These are phyloP conservation scores for Osmerus eperlanus DNA, from an alignment of 2,113 vertebrate genomes.

Conservation along the genomic window DNA sequence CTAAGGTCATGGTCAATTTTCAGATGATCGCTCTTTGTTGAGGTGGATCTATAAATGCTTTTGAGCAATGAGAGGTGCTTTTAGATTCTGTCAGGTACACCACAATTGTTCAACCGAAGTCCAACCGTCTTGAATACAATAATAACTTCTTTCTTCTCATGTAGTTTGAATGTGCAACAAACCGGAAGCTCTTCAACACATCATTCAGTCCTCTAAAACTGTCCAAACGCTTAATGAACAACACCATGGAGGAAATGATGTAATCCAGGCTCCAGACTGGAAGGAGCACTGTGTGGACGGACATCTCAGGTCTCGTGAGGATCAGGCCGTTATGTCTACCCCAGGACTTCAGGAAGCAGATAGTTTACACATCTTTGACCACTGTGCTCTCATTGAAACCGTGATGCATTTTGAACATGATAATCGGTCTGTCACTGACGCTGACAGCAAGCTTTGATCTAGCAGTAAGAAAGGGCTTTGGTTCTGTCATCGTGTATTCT, in stretches of 20 bases:
- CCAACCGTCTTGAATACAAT: no score
- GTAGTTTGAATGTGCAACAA: background rate
- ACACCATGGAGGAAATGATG: conserved; percentile 25
- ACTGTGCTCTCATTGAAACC: background rate
- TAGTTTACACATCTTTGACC: conserved; percentile 12
- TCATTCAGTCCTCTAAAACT: conserved; percentile 8
- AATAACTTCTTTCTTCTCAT: no score
- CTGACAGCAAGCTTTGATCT: no score
- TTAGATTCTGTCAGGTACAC: no score
- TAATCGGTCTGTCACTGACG: background rate
- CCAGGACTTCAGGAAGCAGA: conserved; percentile 11
- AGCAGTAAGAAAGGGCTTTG: background rate
- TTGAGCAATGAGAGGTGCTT: no score
- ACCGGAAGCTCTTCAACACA: background rate
- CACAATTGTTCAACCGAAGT: no score
- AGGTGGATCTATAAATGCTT: no score
- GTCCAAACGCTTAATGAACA: conserved; percentile 17
- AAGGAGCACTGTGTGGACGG: conserved; percentile 39
- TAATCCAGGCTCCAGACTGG: conserved; percentile 4
- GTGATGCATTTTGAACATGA: background rate
- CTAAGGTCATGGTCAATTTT: background rate
- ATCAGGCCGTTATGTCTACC: conserved; percentile 34
- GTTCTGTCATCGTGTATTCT: background rate
- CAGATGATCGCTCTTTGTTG: background rate
- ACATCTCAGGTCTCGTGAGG: conserved; percentile 21